Conservation (phyloP, 2,113 vertebrate species). For the Etia nguti region DNA sequence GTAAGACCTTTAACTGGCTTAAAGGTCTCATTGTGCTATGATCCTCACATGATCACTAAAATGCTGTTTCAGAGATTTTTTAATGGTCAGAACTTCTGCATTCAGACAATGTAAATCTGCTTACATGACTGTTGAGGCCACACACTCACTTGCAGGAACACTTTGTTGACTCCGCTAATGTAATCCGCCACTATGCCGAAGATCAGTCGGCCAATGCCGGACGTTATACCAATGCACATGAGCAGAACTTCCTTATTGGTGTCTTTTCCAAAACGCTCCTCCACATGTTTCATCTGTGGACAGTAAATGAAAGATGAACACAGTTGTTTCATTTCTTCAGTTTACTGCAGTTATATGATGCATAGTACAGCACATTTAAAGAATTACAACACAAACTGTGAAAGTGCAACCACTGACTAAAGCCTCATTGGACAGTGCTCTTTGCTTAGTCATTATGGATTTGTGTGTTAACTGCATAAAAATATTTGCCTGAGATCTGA, state of each 20-base stretch:
- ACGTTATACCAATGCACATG: slow-evolving; percentile 90
- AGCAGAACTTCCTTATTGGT: slow-evolving; percentile 85
- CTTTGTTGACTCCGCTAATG: slow-evolving; percentile 86
- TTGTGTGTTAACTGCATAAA: neutral
- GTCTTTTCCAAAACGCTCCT: slow-evolving; percentile 75
- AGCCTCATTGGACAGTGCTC: neutral
- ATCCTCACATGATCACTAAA: neutral
- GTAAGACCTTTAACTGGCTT: neutral
- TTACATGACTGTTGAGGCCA: neutral
- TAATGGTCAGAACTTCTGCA: neutral
- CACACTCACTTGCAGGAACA: slow-evolving; percentile 87
- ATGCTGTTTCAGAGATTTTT: neutral
- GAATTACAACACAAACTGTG: neutral
- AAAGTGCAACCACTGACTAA: neutral
- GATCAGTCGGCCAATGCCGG: slow-evolving; percentile 85
- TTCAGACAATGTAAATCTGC: neutral
- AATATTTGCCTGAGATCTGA: neutral
- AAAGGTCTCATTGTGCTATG: neutral
- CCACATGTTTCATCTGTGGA: slow-evolving; percentile 86
- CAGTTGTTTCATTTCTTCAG: neutral
- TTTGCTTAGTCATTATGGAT: neutral
- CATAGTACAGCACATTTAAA: neutral
- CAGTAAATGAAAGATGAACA: neutral
- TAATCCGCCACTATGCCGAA: slow-evolving; percentile 91
- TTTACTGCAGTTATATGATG: neutral